Evolutionary conservation across 2,113 vertebrate genomes (phyloP), one percentile per base, ranked within the genome.

Genomic region (Menura novaehollandiae): DNA sequence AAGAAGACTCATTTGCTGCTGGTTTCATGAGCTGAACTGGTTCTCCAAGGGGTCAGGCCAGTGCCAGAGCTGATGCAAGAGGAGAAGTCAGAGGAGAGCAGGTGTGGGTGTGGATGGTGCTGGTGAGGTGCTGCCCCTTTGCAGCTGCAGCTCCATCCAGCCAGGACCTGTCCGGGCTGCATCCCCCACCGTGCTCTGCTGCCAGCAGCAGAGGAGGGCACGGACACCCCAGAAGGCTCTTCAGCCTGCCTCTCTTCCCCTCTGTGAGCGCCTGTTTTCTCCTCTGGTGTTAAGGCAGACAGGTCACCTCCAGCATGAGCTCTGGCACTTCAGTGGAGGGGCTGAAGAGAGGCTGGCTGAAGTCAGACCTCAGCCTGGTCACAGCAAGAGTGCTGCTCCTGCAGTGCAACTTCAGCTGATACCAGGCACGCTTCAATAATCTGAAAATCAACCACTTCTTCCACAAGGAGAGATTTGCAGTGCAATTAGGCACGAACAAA

Each of bases 361-460:
- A 68, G 35, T 6, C 47, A 20, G 68, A 71, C 5, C 56, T 84
- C 56, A 47, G 43, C n/a, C 41, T 66, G 49, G 13, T n/a, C 72
- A 24, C 19, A 51, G 72, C 35, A 52, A 51, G 43, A 71, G 75
- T 26, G 39, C 39, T 58, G 63, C 47, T 60, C 35, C 14, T 78
- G 85, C 69, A 24, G 35, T 33, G 14, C 80, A 59, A 10, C 72
- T 56, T 76, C 63, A 37, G 0, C 6, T 84, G 92, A 90, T 24
- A 68, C 2, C 44, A 62, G 44, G 44, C 52, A 72, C 1, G 1
- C 59, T 86, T 49, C 44, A 22, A 44, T 49, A 81, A 93, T 81
- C 76, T 86, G 68, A 74, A 91, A 86, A 94, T 59, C 92, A 86
- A n/a, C 59, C 82, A 71, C 85, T 91, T 71, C 47, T 88, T 77